Evolutionary conservation across 2,113 vertebrate species (phyloP), one percentile per base, ranked within the genome.

Genomic region (Pelusios castaneus): DNA sequence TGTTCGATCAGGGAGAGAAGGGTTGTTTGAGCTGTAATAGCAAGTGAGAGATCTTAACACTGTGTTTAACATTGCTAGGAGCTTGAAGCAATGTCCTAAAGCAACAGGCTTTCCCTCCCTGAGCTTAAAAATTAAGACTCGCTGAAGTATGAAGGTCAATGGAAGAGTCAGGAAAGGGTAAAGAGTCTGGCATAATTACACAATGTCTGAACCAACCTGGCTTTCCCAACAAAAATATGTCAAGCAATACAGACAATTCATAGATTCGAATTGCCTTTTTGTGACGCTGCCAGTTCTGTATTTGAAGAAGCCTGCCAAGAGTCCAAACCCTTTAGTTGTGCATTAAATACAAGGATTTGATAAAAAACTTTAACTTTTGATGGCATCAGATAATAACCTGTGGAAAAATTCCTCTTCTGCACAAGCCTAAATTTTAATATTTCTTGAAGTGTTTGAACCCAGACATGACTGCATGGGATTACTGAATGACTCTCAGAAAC

Each of bases 221-320:
- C 89, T 92, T 83, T 92, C 87, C 85, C 84, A 77, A 75, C 14
- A 43, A 76, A 96, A 97, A 96, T 91, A 88, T 92, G 84, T 97
- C 93, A 95, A 95, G 84, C 54, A 92, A 43, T 91, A 87, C 95
- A 94, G 97, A 94, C 87, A 96, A 83, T 93, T 95, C 97, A 97
- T 95, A 97, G 85, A 93, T 96, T 92, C 38, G 41, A 81, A 29
- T 88, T 94, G 60, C 85, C 95, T 84, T 80, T 80, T 93, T 94
- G 80, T 89, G 82, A 77, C 92, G 91, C 89, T 96, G 79, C 94
- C 98, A 98, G 96, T 94, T 94, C n/a, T 95, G 79, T 95, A 97
- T 98, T 98, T 98, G 96, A 97, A 98, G 85, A 77, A 86, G 31
- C 31, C 31, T 94, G 94, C 85, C 80, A 89, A 85, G 88, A 90